Conservation (phyloP, 2,888 invertebrate genomes). For the Meghimatium bilineatum region DNA sequence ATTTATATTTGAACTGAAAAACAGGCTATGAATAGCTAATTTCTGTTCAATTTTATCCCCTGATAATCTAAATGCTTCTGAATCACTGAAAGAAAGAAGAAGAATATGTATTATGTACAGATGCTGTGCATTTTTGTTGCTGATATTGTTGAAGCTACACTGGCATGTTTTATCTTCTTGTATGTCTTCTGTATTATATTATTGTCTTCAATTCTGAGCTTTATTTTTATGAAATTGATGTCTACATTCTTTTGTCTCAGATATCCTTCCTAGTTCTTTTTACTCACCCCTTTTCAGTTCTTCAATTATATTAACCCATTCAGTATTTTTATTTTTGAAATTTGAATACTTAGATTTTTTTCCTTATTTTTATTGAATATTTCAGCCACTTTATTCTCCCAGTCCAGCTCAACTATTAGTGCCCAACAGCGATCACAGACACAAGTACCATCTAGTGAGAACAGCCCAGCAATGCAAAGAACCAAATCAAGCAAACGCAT, state of each 20-base stretch:
- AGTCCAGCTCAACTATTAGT: conserved; percentile 65
- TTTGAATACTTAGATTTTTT: not conserved
- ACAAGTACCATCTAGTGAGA: conserved; percentile 60
- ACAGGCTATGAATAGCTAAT: too few relatives aligned
- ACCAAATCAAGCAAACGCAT: conserved; percentile 69
- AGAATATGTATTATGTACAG: not conserved
- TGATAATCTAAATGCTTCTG: too few relatives aligned
- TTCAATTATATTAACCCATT: not conserved
- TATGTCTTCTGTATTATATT: too few relatives aligned
- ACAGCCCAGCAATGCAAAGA: conserved; percentile 59
- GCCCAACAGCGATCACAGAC: conserved; percentile 60
- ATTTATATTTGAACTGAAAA: too few relatives aligned
- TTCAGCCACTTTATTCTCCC: conserved; percentile 68
- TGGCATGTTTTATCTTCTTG: too few relatives aligned
- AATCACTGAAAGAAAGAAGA: too few relatives aligned
- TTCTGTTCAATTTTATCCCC: too few relatives aligned
- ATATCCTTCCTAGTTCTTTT: not conserved
- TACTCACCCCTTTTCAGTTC: not conserved
- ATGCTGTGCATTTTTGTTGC: not conserved
- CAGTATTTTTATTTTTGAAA: not conserved
- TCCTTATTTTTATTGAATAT: not conserved
- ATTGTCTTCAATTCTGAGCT: too few relatives aligned
- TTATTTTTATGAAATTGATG: too few relatives aligned
- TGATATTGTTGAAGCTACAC: not conserved
- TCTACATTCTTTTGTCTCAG: not conserved